These are phyloP conservation scores for Drosophila albomicans DNA, from an alignment of 1,140 invertebrate genomes.

Conservation along the genomic window DNA sequence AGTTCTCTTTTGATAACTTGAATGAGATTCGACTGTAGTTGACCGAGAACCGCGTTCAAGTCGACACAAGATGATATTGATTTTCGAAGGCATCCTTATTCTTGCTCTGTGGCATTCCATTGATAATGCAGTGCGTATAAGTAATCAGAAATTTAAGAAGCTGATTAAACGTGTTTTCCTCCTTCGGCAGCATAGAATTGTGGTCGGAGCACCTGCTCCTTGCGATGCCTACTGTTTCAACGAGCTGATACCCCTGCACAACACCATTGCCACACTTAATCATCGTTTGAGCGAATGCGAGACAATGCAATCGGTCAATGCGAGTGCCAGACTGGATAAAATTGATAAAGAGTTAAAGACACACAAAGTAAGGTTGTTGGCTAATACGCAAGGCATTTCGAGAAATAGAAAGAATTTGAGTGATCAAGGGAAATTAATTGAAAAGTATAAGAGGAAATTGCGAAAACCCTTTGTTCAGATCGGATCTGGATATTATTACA, in stretches of 20 bases:
- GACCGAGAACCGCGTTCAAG: no score
- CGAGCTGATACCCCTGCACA: conserved; percentile 18
- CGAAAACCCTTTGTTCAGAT: conserved; percentile 11
- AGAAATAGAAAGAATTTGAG: background rate
- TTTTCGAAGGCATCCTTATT: background rate
- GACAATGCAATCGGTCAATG: background rate
- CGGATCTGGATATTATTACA: conserved; percentile 22
- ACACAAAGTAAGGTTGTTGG: background rate
- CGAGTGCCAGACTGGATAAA: conserved; percentile 1
- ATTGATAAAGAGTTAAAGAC: no score
- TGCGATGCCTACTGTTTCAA: conserved; percentile 30
- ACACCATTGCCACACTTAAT: background rate
- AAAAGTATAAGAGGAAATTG: background rate
- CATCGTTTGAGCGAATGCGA: conserved; percentile 1
- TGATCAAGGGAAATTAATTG: background rate
- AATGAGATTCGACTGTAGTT: no score
- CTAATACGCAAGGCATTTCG: background rate
- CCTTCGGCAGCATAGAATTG: background rate
- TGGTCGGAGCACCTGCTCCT: background rate
- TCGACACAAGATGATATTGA: background rate
- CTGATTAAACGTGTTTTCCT: background rate
- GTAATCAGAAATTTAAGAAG: background rate
- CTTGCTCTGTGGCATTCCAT: background rate
- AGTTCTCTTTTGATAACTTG: no score
- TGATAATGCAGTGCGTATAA: background rate